These are phyloP conservation scores for Brachyptera putata DNA, from an alignment of 2,888 invertebrate species.

Conservation along the genomic window DNA sequence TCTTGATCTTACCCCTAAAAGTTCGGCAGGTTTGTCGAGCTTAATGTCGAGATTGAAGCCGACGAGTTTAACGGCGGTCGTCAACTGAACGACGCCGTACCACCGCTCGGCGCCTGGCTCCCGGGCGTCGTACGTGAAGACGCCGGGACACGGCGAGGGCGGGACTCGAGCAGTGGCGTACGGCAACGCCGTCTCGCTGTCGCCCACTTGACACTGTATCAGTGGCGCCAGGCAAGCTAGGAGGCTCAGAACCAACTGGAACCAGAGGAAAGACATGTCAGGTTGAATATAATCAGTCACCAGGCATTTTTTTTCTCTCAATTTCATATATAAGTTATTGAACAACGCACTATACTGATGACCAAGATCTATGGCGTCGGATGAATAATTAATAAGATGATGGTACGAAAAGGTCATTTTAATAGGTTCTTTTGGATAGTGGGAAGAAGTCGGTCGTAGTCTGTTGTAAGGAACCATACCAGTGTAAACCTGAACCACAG, in stretches of 20 bases:
- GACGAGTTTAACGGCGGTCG: conserved; percentile 53
- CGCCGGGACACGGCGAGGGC: conserved; percentile 53
- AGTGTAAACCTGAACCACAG: too few species aligned
- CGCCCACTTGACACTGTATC: not conserved
- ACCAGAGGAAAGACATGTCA: not conserved
- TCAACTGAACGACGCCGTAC: conserved; percentile 57
- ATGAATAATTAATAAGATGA: too few species aligned
- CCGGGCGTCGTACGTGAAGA: conserved; percentile 55
- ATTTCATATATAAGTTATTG: too few species aligned
- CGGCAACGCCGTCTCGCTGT: too few species aligned
- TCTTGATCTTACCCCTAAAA: conserved; percentile 59
- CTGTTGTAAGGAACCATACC: too few species aligned
- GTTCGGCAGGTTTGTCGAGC: conserved; percentile 55
- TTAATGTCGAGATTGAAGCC: conserved; percentile 57
- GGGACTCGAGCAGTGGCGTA: conserved; percentile 11
- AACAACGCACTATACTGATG: too few species aligned
- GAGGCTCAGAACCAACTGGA: not conserved
- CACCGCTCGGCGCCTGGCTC: conserved; percentile 54
- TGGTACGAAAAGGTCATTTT: too few species aligned
- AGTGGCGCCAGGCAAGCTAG: not conserved
- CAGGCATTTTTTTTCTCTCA: not conserved
- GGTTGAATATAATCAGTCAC: too few species aligned
- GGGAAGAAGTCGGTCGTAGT: too few species aligned
- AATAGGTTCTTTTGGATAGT: too few species aligned
- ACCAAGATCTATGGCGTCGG: too few species aligned